Conservation (phyloP, 1,140 invertebrate genomes). For the Diorhabda sublineata region DNA sequence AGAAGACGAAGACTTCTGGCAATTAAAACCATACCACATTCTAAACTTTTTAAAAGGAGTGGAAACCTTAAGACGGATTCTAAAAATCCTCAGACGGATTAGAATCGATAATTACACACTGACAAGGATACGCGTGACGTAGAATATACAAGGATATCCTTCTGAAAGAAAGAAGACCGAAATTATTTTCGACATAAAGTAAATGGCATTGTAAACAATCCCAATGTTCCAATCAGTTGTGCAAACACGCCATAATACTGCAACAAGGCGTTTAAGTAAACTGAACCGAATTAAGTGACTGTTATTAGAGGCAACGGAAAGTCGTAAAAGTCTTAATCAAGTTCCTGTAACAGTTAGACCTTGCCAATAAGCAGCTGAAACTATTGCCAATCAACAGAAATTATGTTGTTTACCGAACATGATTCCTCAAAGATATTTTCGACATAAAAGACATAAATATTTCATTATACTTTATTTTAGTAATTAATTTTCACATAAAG, state of each 20-base stretch:
- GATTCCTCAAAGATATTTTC: conserved; percentile 22
- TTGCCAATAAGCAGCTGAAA: conserved; percentile 32
- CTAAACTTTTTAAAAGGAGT: no score
- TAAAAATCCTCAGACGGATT: no score
- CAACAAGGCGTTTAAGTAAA: conserved; percentile 22
- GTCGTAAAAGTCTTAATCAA: conserved; percentile 30
- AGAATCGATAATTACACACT: no score
- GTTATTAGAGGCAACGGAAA: conserved; percentile 10
- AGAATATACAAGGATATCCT: neutral
- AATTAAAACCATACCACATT: no score
- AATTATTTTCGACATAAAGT: neutral
- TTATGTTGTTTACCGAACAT: conserved; percentile 37
- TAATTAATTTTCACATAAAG: no score
- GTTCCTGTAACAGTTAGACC: conserved; percentile 19
- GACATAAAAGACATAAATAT: no score
- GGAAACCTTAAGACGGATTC: no score
- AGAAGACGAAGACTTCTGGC: no score
- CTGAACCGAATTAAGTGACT: conserved; percentile 24
- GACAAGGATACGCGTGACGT: no score
- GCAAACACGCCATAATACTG: conserved; percentile 27
- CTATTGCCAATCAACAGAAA: conserved; percentile 33
- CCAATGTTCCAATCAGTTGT: conserved; percentile 29
- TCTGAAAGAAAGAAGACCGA: neutral
- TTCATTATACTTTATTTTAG: no score
- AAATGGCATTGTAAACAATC: conserved; percentile 18